A percentile compares a stretch with the other conserved stretches of the same genome.
phyloP scores from a whole-genome alignment of 1,140 invertebrate species.

The Pseudomyrmex gracilis region DNA sequence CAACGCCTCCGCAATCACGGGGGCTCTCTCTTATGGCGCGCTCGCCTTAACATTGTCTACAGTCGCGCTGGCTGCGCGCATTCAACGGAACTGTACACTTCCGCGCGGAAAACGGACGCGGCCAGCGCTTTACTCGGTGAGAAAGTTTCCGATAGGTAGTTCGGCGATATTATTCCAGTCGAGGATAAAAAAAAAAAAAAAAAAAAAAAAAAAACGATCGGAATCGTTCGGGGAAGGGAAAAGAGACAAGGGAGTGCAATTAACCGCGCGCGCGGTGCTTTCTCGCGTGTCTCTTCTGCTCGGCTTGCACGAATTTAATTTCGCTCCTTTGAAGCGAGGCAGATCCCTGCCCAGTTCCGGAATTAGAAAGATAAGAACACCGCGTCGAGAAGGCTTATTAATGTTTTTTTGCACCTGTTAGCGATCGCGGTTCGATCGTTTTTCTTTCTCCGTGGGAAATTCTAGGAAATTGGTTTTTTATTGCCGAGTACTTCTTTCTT shows the following conservation, averaged over 20 bases:
- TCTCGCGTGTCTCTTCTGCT: neutral
- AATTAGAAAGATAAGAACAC: slow-evolving; percentile 22
- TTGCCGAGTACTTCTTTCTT: no score
- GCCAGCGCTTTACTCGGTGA: neutral
- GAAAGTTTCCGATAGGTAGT: slow-evolving; percentile 3
- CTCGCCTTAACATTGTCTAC: slow-evolving; percentile 68
- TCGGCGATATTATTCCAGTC: neutral
- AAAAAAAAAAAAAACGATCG: neutral
- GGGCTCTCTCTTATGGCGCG: slow-evolving; percentile 49
- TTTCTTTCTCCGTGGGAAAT: neutral
- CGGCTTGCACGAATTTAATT: slow-evolving; percentile 32
- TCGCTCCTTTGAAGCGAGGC: neutral
- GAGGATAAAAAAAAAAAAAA: neutral
- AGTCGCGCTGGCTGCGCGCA: slow-evolving; percentile 46
- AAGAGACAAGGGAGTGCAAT: neutral
- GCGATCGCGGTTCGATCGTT: neutral
- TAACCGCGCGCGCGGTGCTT: neutral
- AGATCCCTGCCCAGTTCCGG: neutral
- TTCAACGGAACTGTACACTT: slow-evolving; percentile 17
- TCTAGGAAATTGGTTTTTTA: no score
- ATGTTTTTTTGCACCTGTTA: neutral
- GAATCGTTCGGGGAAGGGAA: neutral
- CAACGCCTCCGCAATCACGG: slow-evolving; percentile 73
- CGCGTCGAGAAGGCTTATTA: neutral
- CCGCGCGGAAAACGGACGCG: neutral